Evolutionary conservation across 1,140 invertebrate species (phyloP).

Genomic region (Drosophila micromelanica): DNA sequence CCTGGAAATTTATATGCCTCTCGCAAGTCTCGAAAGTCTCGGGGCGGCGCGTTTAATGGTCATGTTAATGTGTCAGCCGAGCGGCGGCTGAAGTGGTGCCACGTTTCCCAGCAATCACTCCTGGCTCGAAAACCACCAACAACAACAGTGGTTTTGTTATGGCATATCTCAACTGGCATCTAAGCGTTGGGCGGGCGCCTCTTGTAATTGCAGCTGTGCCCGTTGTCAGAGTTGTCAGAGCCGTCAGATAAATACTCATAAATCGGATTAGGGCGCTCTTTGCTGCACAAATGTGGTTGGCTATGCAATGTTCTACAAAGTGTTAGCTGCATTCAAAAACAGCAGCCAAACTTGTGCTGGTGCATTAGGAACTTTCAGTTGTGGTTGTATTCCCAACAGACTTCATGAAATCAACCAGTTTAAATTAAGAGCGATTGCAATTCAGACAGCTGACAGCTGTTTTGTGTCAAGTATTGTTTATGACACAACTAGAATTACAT

Average conservation of each 20-base stretch:
- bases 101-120: background rate
- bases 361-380: too few species aligned
- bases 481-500: too few species aligned
- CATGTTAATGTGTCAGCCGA: conserved; percentile 61
- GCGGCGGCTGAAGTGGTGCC: background rate
- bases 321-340: background rate
- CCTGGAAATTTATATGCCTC: conserved; percentile 54
- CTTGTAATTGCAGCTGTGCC: conserved; percentile 59
- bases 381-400: too few species aligned
- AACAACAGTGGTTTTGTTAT: too few species aligned
- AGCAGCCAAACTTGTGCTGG: background rate
- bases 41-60: conserved; percentile 56
- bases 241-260: conserved; percentile 42
- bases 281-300: conserved; percentile 14
- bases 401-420: too few species aligned
- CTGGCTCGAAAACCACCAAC: background rate
- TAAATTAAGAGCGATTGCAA: too few species aligned
- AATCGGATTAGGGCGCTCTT: conserved; percentile 67
- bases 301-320: background rate
- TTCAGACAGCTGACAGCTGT: too few species aligned
- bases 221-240: conserved; percentile 1
- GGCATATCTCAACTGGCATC: too few species aligned
- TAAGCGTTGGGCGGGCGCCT: background rate
- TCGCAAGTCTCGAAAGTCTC: conserved; percentile 10
- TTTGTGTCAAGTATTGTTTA: too few species aligned